A percentile compares a stretch with the other conserved stretches of the same genome.
These are phyloP conservation scores for Andrena flavipes DNA, from an alignment of 2,888 invertebrate genomes.

Conservation along the genomic window DNA sequence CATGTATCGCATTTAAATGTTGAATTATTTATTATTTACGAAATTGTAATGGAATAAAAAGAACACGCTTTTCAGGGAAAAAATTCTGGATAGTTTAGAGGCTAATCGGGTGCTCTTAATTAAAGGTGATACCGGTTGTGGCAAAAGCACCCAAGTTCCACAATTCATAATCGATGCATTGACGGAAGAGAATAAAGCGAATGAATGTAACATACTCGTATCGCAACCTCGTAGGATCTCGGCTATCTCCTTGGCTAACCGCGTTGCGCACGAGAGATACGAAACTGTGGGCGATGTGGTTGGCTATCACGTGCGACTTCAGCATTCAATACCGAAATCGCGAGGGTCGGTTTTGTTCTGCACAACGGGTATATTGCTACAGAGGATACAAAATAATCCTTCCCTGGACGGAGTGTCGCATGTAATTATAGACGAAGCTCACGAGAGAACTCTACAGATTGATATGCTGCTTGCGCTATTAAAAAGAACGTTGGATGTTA, in stretches of 20 bases:
- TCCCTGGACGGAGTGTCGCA: slow-evolving; percentile 87
- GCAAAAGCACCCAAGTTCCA: slow-evolving; percentile 90
- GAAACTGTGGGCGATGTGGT: slow-evolving; percentile 89
- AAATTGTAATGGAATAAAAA: neutral
- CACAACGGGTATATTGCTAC: slow-evolving; percentile 88
- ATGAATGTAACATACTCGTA: slow-evolving; percentile 87
- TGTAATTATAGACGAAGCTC: slow-evolving; percentile 91
- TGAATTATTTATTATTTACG: too few species aligned
- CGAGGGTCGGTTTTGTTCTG: slow-evolving; percentile 89
- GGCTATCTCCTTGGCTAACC: slow-evolving; percentile 88
- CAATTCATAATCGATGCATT: slow-evolving; percentile 87
- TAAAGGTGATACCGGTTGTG: slow-evolving; percentile 91
- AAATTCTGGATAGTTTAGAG: slow-evolving; percentile 86
- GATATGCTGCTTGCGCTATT: slow-evolving; percentile 88
- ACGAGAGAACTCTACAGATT: slow-evolving; percentile 90
- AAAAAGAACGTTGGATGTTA: slow-evolving; percentile 86
- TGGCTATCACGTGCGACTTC: slow-evolving; percentile 89
- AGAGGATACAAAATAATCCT: slow-evolving; percentile 84
- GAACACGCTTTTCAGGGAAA: slow-evolving; percentile 78
- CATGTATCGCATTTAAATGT: too few species aligned
- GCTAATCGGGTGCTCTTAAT: slow-evolving; percentile 87
- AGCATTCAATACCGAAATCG: slow-evolving; percentile 85
- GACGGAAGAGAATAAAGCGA: slow-evolving; percentile 82
- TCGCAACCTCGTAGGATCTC: slow-evolving; percentile 90
- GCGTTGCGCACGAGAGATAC: slow-evolving; percentile 88